A percentile compares a stretch with the other conserved stretches of the same genome.
Evolutionary conservation across 2,888 invertebrate species (phyloP).

Genomic region (Stomorhina lunata): DNA sequence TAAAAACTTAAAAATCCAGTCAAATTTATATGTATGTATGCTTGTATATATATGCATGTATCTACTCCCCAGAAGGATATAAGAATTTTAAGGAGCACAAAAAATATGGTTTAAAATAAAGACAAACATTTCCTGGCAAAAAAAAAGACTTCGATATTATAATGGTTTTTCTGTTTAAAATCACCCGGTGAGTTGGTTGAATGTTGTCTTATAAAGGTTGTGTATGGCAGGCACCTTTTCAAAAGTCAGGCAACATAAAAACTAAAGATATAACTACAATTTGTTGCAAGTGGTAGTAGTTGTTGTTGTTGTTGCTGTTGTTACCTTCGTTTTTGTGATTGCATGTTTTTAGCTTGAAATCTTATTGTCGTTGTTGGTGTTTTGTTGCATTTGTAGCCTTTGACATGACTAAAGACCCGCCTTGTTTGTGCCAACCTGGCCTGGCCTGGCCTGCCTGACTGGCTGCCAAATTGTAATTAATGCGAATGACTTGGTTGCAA

Average conservation of each 20-base stretch:
- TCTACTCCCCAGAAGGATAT: constrained; percentile 20
- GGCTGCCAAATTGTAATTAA: constrained; percentile 73
- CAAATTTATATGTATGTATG: too few species aligned
- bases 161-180: constrained; percentile 14
- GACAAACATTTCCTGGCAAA: constrained; percentile 42
- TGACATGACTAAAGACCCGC: constrained; percentile 66
- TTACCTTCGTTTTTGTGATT: background rate
- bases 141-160: constrained; percentile 23
- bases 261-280: constrained; percentile 20
- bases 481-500: constrained; percentile 69
- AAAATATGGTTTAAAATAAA: background rate
- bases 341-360: constrained; percentile 34
- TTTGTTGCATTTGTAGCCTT: constrained; percentile 54
- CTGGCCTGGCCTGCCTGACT: constrained; percentile 36
- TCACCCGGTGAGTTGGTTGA: constrained; percentile 19
- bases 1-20: background rate
- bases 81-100: background rate
- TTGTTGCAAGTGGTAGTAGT: background rate
- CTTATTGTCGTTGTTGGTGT: background rate
- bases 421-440: constrained; percentile 59
- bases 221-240: constrained; percentile 41
- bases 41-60: constrained; percentile 5
- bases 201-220: constrained; percentile 28
- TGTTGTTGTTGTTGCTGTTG: constrained; percentile 15
- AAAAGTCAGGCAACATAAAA: constrained; percentile 35